Percentiles rank a stretch among this genome's conserved stretches.
These are phyloP conservation scores for Trachythela sp. DNA, from an alignment of 64 coral and sea anemone genomes.

Conservation along the genomic window DNA sequence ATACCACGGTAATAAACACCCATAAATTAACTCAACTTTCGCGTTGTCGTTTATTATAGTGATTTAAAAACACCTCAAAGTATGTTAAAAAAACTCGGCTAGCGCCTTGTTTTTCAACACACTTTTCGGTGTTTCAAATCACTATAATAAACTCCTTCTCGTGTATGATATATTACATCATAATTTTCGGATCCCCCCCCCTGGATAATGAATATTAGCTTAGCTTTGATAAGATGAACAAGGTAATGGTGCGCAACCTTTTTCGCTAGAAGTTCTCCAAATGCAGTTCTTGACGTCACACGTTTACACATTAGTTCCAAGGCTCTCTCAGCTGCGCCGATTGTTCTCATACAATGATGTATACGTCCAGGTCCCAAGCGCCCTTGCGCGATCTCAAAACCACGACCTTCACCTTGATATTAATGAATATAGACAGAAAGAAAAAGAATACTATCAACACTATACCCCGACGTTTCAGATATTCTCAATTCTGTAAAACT, in stretches of 20 bases:
- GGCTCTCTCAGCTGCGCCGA: conserved; percentile 74
- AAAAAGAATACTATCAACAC: background rate
- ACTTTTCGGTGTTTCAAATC: too few relatives aligned
- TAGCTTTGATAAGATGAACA: background rate
- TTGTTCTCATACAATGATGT: conserved; percentile 87
- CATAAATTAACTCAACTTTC: too few relatives aligned
- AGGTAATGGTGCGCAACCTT: conserved; percentile 43
- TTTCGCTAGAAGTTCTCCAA: conserved; percentile 73
- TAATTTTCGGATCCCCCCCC: too few relatives aligned
- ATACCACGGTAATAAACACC: too few relatives aligned
- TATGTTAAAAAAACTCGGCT: too few relatives aligned
- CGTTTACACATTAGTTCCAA: conserved; percentile 72
- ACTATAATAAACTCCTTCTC: too few relatives aligned
- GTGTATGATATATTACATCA: too few relatives aligned
- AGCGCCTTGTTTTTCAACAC: too few relatives aligned
- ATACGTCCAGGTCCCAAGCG: conserved; percentile 90
- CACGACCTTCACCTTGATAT: conserved; percentile 78
- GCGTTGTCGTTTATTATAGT: too few relatives aligned
- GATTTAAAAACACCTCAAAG: too few relatives aligned
- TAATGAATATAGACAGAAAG: background rate
- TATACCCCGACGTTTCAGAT: background rate
- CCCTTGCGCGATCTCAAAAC: conserved; percentile 98
- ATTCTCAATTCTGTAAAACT: background rate
- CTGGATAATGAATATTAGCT: background rate
- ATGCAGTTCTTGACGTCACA: conserved; percentile 66